phyloP scores from a whole-genome alignment of 92 coral and sea anemone species.

The Epizoanthus stellaris region DNA sequence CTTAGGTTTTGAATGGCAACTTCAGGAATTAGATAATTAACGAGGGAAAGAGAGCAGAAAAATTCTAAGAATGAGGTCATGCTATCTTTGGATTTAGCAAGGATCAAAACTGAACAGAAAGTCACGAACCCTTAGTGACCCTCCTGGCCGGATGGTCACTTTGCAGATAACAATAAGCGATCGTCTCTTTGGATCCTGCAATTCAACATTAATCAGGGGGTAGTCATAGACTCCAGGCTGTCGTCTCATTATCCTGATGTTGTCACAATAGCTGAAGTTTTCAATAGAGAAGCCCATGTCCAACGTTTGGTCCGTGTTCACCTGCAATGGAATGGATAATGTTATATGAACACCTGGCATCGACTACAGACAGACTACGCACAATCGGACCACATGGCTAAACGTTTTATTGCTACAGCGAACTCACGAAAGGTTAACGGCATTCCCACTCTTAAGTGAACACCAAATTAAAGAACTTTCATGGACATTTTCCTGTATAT shows the following conservation, averaged over 20 bases:
- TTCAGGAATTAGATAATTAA: too few relatives aligned
- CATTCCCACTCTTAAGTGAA: too few relatives aligned
- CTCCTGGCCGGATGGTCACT: conserved; percentile 82
- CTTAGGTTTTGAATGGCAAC: neutral
- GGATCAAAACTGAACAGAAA: neutral
- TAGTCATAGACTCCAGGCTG: conserved; percentile 70
- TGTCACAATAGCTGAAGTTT: conserved; percentile 85
- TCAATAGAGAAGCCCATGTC: conserved; percentile 85
- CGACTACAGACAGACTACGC: too few relatives aligned
- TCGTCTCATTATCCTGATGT: conserved; percentile 76
- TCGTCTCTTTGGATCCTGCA: conserved; percentile 81
- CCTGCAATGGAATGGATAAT: conserved; percentile 56
- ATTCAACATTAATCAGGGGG: conserved; percentile 78
- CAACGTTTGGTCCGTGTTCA: conserved; percentile 80
- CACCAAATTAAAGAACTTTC: too few relatives aligned
- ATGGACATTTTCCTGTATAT: too few relatives aligned
- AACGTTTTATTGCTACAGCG: too few relatives aligned
- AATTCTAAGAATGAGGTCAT: too few relatives aligned
- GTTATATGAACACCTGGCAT: neutral
- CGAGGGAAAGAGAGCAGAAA: too few relatives aligned
- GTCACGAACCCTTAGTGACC: conserved; percentile 81
- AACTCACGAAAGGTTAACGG: too few relatives aligned
- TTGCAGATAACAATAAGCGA: conserved; percentile 78
- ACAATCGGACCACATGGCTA: neutral
- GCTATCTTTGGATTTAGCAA: too few relatives aligned